Evolutionary conservation across 1,140 invertebrate species (phyloP), one percentile per base, ranked within the genome.

Genomic region (Drosophila mojavensis): DNA sequence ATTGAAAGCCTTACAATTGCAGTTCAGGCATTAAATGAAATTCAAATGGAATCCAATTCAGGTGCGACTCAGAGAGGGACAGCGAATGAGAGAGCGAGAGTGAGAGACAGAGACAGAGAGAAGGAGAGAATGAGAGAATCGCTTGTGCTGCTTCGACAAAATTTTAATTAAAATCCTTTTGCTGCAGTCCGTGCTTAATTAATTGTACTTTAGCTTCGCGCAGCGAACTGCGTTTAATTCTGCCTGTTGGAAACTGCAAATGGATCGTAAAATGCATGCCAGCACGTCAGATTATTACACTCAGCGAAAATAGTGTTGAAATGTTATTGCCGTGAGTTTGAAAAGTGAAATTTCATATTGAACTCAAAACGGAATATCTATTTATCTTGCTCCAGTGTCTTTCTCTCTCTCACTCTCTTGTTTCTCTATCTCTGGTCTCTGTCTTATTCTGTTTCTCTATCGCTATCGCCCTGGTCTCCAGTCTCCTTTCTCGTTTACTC

Each of bases 1-100:
- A 86, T 85, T 86, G 82, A 85, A 85, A 85, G 82, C 82, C 82
- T 81, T 86, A 81, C 82, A 85, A 86, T 82, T 79, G 78, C 82
- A 75, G 71, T 67, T 85, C 75, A 72, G 78, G 78, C 82, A 85
- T 86, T 73, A 79, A 85, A 86, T 86, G 81, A 85, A 39, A 85
- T 86, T 85, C 43, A 47, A 86, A 85, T 81, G 78, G 78, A 86
- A 78, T 63, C 43, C 41, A 56, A 33, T 33, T 39, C 36, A 39
- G 36, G 36, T 39, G 36, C 36, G 36, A 39, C 33, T 7, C 6
- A 36, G 43, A 67, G 63, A 78, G 20, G 24, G 39, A 36, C 50
- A 55, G 62, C 28, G 47, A 26, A 17, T 39, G 11, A n/a, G 20
- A 41, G 68, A n/a, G 20, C 33, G 68, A 26, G 33, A 45, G 15